A percentile compares a stretch with the other conserved stretches of the same genome.
These are phyloP conservation scores for Lepidurus couesii DNA, from an alignment of 1,140 invertebrate species.

Conservation along the genomic window DNA sequence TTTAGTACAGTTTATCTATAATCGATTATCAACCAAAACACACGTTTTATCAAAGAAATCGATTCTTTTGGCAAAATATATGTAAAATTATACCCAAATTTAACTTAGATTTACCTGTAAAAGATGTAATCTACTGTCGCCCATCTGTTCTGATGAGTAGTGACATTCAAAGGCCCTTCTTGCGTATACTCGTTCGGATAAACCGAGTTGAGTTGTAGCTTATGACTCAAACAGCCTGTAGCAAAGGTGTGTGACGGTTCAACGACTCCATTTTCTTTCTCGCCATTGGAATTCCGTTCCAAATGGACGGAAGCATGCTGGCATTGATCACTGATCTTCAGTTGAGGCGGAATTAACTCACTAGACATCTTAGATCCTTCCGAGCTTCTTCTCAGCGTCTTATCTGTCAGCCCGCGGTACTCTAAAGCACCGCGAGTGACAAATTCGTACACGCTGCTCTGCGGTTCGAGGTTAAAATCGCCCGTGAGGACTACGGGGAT, in stretches of 20 bases:
- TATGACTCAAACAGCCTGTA: conserved; percentile 41
- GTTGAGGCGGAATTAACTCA: conserved; percentile 49
- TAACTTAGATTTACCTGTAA: conserved; percentile 49
- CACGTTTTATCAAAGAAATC: background rate
- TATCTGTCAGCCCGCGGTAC: conserved; percentile 46
- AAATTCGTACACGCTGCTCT: conserved; percentile 65
- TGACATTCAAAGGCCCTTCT: conserved; percentile 50
- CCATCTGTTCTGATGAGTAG: conserved; percentile 69
- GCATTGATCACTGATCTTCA: conserved; percentile 60
- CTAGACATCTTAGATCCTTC: conserved; percentile 36
- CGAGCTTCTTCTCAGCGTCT: conserved; percentile 43
- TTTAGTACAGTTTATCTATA: no score
- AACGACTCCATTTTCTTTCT: conserved; percentile 23
- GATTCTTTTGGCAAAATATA: background rate
- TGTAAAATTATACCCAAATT: conserved; percentile 37
- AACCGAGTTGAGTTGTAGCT: conserved; percentile 42
- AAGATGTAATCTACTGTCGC: conserved; percentile 76
- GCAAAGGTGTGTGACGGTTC: conserved; percentile 34
- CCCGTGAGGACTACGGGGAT: conserved; percentile 77
- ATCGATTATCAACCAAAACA: no score
- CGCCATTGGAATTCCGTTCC: conserved; percentile 24
- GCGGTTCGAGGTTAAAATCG: conserved; percentile 77
- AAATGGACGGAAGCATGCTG: conserved; percentile 54
- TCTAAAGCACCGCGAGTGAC: conserved; percentile 59
- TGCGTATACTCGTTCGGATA: conserved; percentile 39